Conservation (phyloP, 2,113 vertebrate species). For the Oryctolagus cuniculus region mOryCun1.1 NC_091447.1:15487001-15487500, state of each 20-base stretch:
- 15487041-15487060: conserved; percentile 2
- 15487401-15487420: too few relatives aligned
- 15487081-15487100: conserved; percentile 21
- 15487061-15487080: not conserved
- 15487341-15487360: too few relatives aligned
- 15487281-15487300: too few relatives aligned
- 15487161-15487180: conserved; percentile 43
- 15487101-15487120: conserved; percentile 34
- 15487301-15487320: too few relatives aligned
- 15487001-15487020: conserved; percentile 29
- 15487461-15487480: too few relatives aligned
- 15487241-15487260: not conserved
- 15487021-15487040: conserved; percentile 17
- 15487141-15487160: conserved; percentile 6
- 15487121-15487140: not conserved
- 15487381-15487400: too few relatives aligned
- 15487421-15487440: too few relatives aligned
- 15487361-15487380: too few relatives aligned
- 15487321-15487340: too few relatives aligned
- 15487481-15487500: too few relatives aligned
- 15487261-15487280: too few relatives aligned
- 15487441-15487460: too few relatives aligned
- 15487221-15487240: not conserved
- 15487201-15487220: not conserved
- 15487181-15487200: not conserved